Conservation (phyloP, 2,888 invertebrate genomes). For the Chironomus riparius region DNA sequence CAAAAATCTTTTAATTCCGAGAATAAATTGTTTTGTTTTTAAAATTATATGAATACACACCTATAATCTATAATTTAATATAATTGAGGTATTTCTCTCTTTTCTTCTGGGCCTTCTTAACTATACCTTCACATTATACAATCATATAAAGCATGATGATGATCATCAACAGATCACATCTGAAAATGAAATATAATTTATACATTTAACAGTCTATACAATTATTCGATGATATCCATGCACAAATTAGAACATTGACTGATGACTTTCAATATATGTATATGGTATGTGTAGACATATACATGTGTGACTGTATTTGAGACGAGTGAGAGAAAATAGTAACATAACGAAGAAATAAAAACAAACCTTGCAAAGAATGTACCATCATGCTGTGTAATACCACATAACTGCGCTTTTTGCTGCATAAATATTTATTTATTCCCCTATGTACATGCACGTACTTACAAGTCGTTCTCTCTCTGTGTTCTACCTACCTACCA, state of each 20-base stretch:
- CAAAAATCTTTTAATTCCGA: background rate
- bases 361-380: background rate
- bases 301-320: background rate
- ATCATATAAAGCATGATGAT: too few species aligned
- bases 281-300: too few species aligned
- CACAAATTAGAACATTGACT: background rate
- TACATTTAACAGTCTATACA: background rate
- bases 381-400: constrained; percentile 19
- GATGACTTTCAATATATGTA: background rate
- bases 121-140: background rate
- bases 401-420: constrained; percentile 26
- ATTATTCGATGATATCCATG: background rate
- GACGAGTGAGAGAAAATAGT: background rate
- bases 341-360: background rate
- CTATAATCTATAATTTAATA: constrained; percentile 26
- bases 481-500: background rate
- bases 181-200: background rate
- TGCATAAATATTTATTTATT: background rate
- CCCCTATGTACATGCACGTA: background rate
- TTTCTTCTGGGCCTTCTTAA: background rate
- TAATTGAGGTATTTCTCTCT: constrained; percentile 20
- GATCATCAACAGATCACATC: too few species aligned
- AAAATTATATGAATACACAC: background rate
- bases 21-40: background rate
- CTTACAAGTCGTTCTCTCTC: background rate